These are phyloP conservation scores for Craniophora ligustri DNA, from an alignment of 2,888 invertebrate species.

Conservation along the genomic window DNA sequence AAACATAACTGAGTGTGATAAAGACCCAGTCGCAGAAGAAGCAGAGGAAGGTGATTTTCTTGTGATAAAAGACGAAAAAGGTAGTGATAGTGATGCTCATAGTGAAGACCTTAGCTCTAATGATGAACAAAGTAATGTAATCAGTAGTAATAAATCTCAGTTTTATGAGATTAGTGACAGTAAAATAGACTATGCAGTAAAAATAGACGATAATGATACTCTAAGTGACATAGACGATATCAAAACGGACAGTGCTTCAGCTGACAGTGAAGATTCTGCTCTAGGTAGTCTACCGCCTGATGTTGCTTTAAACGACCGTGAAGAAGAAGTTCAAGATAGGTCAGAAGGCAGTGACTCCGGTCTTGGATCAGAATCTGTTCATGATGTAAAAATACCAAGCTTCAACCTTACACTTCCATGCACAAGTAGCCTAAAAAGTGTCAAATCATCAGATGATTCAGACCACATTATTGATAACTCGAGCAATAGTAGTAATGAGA, in stretches of 20 bases:
- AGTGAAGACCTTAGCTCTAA: conserved; percentile 81
- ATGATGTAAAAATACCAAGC: conserved; percentile 84
- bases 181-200: conserved; percentile 84
- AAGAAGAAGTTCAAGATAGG: conserved; percentile 90
- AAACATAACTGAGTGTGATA: conserved; percentile 49
- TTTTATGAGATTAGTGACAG: conserved; percentile 87
- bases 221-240: conserved; percentile 86
- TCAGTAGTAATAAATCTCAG: conserved; percentile 80
- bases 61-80: conserved; percentile 75
- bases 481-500: conserved; percentile 49
- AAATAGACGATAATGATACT: conserved; percentile 85
- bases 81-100: conserved; percentile 79
- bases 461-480: conserved; percentile 50
- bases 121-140: conserved; percentile 79
- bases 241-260: conserved; percentile 85
- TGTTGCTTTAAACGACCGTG: conserved; percentile 77
- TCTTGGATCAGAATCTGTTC: conserved; percentile 92
- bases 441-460: conserved; percentile 46
- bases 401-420: conserved; percentile 76
- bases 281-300: conserved; percentile 89
- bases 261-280: conserved; percentile 90
- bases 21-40: conserved; percentile 53
- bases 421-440: conserved; percentile 63
- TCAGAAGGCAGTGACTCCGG: conserved; percentile 96
- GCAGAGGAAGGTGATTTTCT: conserved; percentile 63